phyloP scores from a whole-genome alignment of 2,888 invertebrate species.

The Euproctis similis region DNA sequence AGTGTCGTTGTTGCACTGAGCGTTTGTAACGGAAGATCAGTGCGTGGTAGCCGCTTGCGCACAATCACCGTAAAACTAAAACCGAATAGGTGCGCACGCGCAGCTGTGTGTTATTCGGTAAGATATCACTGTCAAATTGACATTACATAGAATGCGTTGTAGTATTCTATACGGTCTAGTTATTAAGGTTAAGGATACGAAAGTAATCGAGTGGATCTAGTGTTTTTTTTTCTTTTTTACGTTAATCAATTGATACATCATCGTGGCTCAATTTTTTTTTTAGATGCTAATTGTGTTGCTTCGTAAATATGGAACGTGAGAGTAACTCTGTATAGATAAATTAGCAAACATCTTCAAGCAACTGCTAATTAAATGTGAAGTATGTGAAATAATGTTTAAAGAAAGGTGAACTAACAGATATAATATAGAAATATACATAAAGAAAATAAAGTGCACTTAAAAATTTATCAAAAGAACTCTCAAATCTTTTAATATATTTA shows the following conservation, averaged over 20 bases:
- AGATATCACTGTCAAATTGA: conserved; percentile 46
- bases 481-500: too few species aligned
- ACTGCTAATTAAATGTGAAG: conserved; percentile 10
- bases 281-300: conserved; percentile 39
- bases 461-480: too few species aligned
- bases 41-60: conserved; percentile 58
- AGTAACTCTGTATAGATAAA: conserved; percentile 27
- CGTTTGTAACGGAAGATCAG: conserved; percentile 53
- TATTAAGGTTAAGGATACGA: conserved; percentile 71
- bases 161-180: conserved; percentile 23
- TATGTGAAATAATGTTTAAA: too few species aligned
- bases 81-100: conserved; percentile 48
- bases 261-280: conserved; percentile 29
- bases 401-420: too few species aligned
- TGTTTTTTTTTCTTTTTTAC: too few species aligned
- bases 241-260: conserved; percentile 45
- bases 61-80: conserved; percentile 59
- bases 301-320: conserved; percentile 48
- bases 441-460: too few species aligned
- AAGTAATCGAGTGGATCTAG: conserved; percentile 39
- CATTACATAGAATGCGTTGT: conserved; percentile 42
- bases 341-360: conserved; percentile 21
- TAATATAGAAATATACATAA: too few species aligned
- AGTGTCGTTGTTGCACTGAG: conserved; percentile 67
- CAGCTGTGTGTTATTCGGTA: conserved; percentile 39